Percentiles rank a stretch among this genome's conserved stretches.
These are phyloP conservation scores for Meloe dianella DNA, from an alignment of 2,888 invertebrate species.

Conservation along the genomic window DNA sequence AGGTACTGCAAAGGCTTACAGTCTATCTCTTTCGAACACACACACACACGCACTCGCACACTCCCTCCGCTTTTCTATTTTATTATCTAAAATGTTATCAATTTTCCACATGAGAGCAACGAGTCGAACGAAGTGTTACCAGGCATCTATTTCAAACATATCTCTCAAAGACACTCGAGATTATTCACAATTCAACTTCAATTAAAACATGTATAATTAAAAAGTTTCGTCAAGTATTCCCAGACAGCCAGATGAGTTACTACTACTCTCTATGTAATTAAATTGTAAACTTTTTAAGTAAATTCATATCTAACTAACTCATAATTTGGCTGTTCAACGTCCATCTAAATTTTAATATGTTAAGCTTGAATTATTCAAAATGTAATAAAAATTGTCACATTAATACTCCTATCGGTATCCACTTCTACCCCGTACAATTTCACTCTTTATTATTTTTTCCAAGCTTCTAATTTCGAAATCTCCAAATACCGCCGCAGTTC, in stretches of 20 bases:
- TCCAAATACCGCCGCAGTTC: background rate
- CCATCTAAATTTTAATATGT: conserved; percentile 28
- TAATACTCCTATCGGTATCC: too few relatives aligned
- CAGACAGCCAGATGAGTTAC: conserved; percentile 37
- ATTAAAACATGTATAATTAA: conserved; percentile 42
- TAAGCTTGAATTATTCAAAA: conserved; percentile 27
- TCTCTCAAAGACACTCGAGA: conserved; percentile 25
- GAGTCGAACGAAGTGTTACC: background rate
- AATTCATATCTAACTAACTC: conserved; percentile 38
- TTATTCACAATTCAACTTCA: conserved; percentile 37
- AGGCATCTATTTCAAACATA: conserved; percentile 24
- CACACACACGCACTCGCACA: too few relatives aligned
- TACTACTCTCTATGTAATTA: conserved; percentile 36
- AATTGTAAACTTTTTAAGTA: conserved; percentile 42
- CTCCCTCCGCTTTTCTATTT: background rate
- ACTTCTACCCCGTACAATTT: background rate
- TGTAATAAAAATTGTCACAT: conserved; percentile 19
- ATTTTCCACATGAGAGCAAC: conserved; percentile 4
- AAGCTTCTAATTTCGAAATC: conserved; percentile 15
- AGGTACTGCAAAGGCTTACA: background rate
- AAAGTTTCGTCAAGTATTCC: conserved; percentile 36
- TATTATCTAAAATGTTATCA: background rate
- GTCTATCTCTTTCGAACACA: background rate
- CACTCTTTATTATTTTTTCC: background rate
- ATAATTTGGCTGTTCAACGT: conserved; percentile 37